Evolutionary conservation across 2,888 invertebrate species (phyloP), one percentile per base, ranked within the genome.

Genomic region (Operophtera brumata): DNA sequence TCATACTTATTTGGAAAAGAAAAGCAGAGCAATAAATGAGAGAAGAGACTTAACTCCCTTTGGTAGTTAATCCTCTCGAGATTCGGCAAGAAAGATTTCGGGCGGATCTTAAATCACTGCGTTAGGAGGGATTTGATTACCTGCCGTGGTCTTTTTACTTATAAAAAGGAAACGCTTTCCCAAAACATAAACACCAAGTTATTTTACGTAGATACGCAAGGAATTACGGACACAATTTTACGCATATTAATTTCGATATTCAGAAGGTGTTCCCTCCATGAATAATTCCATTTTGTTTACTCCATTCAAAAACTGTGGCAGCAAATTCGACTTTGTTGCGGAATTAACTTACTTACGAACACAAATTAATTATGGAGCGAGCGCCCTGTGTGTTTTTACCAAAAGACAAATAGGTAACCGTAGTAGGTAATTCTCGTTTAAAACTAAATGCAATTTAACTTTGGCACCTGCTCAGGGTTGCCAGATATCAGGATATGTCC

Each of bases 41-140:
- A 68, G 59, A 37, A 60, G 67, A 65, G 66, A 67, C 66, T 70
- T 71, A 74, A 69, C 68, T 71, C 71, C 69, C 69, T 65, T 66
- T 71, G 65, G 71, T 20, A 20, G 20, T 30, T 74, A 73, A 72
- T 72, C 67, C 69, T 58, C 65, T 51, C 57, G 64, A 59, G 65
- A 61, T 62, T 70, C 64, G 59, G 63, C 56, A 63, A 67, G 69
- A 63, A 67, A 62, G 63, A 65, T 61, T 62, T 66, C 54, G 57
- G 64, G 44, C 46, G 45, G 53, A 55, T 60, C 49, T 55, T 63
- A 62, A 66, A 66, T 70, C 65, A 65, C 64, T 55, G 60, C 59
- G 63, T 65, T 62, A 57, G 61, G 62, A 64, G 55, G 54, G 60
- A 62, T 66, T 65, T 65, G 62, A 64, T 64, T 64, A 64, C 61